phyloP scores from a whole-genome alignment of 2,888 invertebrate species.

The Sipha maydis region DNA sequence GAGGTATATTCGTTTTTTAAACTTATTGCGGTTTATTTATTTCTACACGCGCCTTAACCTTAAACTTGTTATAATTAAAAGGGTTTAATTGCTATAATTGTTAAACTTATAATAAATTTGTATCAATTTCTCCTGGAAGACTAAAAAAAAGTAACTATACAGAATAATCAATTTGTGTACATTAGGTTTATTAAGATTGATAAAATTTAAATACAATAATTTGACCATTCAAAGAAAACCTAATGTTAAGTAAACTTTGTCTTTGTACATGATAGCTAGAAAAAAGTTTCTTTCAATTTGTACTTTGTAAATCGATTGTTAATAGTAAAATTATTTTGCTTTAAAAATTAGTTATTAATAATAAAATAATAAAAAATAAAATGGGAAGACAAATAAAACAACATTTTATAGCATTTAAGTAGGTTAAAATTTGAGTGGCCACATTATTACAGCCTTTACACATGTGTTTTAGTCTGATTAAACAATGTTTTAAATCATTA shows the following conservation, averaged over 20 bases:
- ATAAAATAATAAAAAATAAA: conserved; percentile 37
- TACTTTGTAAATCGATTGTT: conserved; percentile 45
- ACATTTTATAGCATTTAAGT: conserved; percentile 55
- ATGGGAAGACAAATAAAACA: conserved; percentile 49
- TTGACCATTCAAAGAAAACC: conserved; percentile 30
- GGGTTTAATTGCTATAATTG: conserved; percentile 20
- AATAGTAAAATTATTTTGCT: conserved; percentile 40
- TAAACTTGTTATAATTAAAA: conserved; percentile 23
- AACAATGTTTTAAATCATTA: conserved; percentile 47
- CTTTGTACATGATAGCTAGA: conserved; percentile 32
- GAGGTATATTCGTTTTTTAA: conserved; percentile 21
- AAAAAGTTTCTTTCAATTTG: conserved; percentile 43
- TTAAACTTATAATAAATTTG: neutral
- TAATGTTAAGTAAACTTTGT: conserved; percentile 30
- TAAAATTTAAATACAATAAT: conserved; percentile 17
- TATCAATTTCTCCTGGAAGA: conserved; percentile 56
- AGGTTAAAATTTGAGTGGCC: conserved; percentile 35
- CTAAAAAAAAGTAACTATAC: conserved; percentile 52
- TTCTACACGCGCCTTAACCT: conserved; percentile 16
- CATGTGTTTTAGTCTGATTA: conserved; percentile 32
- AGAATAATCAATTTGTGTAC: conserved; percentile 35
- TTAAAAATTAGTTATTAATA: conserved; percentile 32
- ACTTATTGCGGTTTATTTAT: conserved; percentile 32
- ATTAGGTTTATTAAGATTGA: conserved; percentile 10
- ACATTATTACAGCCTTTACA: conserved; percentile 10